Evolutionary conservation across 2,888 invertebrate species (phyloP).

Genomic region (Cacoxenus indagator): DNA sequence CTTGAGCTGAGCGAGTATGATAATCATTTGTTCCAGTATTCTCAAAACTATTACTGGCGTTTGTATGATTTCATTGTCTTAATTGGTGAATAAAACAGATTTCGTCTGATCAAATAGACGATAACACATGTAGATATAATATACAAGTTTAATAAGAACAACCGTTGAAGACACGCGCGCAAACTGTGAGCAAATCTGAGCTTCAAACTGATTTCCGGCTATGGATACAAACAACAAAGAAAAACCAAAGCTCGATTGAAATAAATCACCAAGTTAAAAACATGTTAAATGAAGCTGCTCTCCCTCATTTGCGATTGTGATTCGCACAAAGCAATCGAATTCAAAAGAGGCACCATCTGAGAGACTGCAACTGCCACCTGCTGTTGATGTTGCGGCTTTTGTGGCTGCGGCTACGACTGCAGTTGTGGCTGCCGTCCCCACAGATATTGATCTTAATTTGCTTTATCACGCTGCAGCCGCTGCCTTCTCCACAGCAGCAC

Average conservation of each 20-base stretch:
- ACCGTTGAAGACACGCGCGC: neutral
- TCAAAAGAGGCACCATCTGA: neutral
- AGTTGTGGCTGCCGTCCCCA: constrained; percentile 29
- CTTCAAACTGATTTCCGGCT: neutral
- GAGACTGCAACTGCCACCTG: constrained; percentile 44
- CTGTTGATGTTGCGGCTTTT: too few relatives aligned
- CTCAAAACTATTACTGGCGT: too few relatives aligned
- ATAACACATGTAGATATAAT: too few relatives aligned
- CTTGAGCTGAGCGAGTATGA: too few relatives aligned
- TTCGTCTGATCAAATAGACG: too few relatives aligned
- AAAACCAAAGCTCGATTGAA: too few relatives aligned
- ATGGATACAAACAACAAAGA: neutral
- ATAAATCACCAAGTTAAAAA: constrained; percentile 12
- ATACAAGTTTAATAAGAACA: neutral
- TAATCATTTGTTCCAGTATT: too few relatives aligned
- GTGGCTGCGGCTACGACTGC: too few relatives aligned
- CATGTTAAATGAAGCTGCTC: neutral
- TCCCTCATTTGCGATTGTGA: neutral
- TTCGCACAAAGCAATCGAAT: neutral
- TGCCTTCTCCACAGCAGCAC: too few relatives aligned
- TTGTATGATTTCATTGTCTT: too few relatives aligned
- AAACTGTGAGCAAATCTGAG: neutral
- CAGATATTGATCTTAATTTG: constrained; percentile 57
- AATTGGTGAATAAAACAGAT: too few relatives aligned
- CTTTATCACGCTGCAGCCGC: too few relatives aligned